Percentiles rank a stretch among this genome's conserved stretches.
These are phyloP conservation scores for Archips crataeganus DNA, from an alignment of 2,888 invertebrate species.

Conservation along the genomic window DNA sequence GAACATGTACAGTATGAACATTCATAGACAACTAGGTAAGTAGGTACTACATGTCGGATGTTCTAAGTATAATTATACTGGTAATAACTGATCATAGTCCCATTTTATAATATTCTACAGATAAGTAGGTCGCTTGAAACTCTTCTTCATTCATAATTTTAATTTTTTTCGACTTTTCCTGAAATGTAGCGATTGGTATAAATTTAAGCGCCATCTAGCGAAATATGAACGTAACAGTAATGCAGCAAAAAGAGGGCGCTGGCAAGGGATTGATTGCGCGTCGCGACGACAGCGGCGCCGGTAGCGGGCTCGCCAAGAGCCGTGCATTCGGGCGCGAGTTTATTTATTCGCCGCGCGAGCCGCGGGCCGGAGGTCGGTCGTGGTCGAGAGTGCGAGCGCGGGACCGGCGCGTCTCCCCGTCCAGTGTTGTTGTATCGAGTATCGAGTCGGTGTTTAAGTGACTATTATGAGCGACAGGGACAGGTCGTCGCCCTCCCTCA, in stretches of 20 bases:
- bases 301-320: slow-evolving; percentile 45
- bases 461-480: slow-evolving; percentile 96
- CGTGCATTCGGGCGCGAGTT: slow-evolving; percentile 49
- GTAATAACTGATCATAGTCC: too few relatives aligned
- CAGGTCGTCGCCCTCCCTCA: slow-evolving; percentile 94
- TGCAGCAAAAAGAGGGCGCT: slow-evolving; percentile 26
- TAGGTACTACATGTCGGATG: too few relatives aligned
- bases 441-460: slow-evolving; percentile 60
- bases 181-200: background rate
- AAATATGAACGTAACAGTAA: background rate
- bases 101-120: too few relatives aligned
- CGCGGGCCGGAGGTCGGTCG: slow-evolving; percentile 85
- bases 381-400: slow-evolving; percentile 72
- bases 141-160: background rate
- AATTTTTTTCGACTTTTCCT: background rate
- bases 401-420: slow-evolving; percentile 78
- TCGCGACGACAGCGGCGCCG: slow-evolving; percentile 47
- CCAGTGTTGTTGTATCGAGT: slow-evolving; percentile 60
- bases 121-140: background rate
- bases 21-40: too few relatives aligned
- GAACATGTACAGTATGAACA: too few relatives aligned
- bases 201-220: slow-evolving; percentile 46
- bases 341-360: slow-evolving; percentile 83
- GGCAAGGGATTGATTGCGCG: slow-evolving; percentile 52
- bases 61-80: too few relatives aligned